These are phyloP conservation scores for Manacus vitellinus DNA, from an alignment of 2,113 vertebrate species.

Conservation along the genomic window DNA sequence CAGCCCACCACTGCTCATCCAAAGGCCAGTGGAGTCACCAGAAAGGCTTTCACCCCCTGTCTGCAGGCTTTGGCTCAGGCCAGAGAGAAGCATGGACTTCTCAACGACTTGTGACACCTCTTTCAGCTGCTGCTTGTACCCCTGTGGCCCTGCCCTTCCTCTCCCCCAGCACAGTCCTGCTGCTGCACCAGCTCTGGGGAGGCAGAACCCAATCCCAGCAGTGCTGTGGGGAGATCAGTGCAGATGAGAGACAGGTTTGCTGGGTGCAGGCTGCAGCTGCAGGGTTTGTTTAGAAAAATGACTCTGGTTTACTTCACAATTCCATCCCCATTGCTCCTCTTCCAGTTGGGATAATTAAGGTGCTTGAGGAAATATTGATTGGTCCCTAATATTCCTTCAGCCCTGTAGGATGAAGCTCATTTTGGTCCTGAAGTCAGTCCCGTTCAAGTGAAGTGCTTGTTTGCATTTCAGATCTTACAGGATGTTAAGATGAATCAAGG, in stretches of 20 bases:
- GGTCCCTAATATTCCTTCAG: neutral
- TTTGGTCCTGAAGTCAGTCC: neutral
- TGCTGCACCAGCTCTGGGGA: neutral
- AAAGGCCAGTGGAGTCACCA: neutral
- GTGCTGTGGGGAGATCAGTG: neutral
- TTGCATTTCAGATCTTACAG: conserved; percentile 44
- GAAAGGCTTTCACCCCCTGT: neutral
- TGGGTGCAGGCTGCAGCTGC: neutral
- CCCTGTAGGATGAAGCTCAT: neutral
- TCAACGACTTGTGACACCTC: neutral
- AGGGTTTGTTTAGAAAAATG: neutral
- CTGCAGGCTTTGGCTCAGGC: neutral
- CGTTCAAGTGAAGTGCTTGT: conserved; percentile 27
- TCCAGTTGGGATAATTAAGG: neutral
- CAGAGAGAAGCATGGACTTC: neutral
- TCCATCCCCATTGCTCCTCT: neutral
- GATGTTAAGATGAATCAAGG: conserved; percentile 57
- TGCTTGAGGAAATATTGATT: neutral
- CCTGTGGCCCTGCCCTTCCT: accelerated
- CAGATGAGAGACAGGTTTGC: neutral
- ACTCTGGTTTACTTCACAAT: neutral
- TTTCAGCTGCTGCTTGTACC: neutral
- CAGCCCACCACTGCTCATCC: neutral
- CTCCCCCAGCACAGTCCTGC: neutral
- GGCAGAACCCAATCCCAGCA: neutral